Evolutionary conservation across 2,113 vertebrate species (phyloP), one percentile per base, ranked within the genome.

Genomic region (Megaceryle torquata): DNA sequence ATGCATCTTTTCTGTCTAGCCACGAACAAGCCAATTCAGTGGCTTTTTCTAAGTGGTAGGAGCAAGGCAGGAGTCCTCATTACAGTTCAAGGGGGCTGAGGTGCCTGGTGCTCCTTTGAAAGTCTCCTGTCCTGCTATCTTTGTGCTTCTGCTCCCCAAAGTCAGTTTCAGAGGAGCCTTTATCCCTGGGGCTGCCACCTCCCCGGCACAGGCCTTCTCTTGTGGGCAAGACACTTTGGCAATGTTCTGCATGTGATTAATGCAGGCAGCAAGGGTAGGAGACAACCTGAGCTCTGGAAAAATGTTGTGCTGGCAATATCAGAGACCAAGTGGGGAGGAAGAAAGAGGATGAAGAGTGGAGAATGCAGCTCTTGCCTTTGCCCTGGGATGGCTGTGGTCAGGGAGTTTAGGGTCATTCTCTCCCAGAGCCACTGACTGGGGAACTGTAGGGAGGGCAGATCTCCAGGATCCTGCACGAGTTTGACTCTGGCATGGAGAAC

Each of bases 371-470:
- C 51, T 53, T 59, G 44, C 29, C 10, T 63, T 76, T 35, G 63
- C 44, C 19, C 60, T 67, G 8, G 33, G 44, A n/a, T 5, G 12
- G 15, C 50, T 0, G 1, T 19, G 44, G 17, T 22, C 67, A 41
- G 10, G 1, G 11, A 15, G 3, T 7, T 8, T 39, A 39, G 39
- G n/a, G 16, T 59, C 5, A 0, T 15, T 48, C 4, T 28, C 83
- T 1, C 2, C 31, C 37, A 39, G 51, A 50, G 51, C 5, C 57
- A 13, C 24, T 1, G 2, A 29, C 9, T 4, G 5, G 46, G 41
- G 24, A 54, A 64, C 2, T 26, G 64, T 44, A 81, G 86, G 59
- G 74, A 64, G 63, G 12, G 43, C 46, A 83, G 48, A 10, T 67
- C 26, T 41, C 33, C 2, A 7, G 64, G 69, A 41, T 33, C 12